phyloP scores from a whole-genome alignment of 2,113 vertebrate genomes.

The Eolophus roseicapilla region DNA sequence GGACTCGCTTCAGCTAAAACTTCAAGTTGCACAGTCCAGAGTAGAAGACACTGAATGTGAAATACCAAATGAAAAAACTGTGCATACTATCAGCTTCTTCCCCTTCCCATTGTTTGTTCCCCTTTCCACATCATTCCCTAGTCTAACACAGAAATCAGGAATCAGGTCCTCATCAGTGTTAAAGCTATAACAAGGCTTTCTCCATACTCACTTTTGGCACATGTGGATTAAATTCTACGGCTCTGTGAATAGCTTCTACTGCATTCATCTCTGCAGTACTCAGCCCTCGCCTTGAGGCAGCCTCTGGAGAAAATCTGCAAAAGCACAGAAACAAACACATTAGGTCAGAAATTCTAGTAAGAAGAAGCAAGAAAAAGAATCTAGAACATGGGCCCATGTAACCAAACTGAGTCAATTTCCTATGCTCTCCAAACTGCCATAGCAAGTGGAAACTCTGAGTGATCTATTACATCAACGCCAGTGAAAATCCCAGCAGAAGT shows the following conservation, averaged over 20 bases:
- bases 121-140: neutral
- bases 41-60: neutral
- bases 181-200: neutral
- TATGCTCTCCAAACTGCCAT: slow-evolving; percentile 59
- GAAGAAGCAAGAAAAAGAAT: slow-evolving; percentile 8
- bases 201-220: slow-evolving; percentile 93
- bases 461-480: slow-evolving; percentile 60
- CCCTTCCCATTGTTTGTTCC: neutral
- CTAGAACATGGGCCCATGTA: slow-evolving; percentile 66
- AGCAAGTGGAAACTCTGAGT: slow-evolving; percentile 59
- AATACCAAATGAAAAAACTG: neutral
- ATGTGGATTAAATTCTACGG: slow-evolving; percentile 98
- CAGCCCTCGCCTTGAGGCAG: slow-evolving; percentile 92
- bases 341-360: slow-evolving; percentile 52
- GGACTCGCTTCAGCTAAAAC: neutral
- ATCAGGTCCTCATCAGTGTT: neutral
- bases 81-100: neutral
- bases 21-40: neutral
- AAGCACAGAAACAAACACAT: slow-evolving; percentile 68
- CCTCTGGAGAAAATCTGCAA: slow-evolving; percentile 95
- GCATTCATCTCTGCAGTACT: slow-evolving; percentile 99
- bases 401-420: slow-evolving; percentile 57
- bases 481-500: slow-evolving; percentile 74
- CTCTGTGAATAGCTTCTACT: slow-evolving; percentile 98
- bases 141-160: neutral